These are phyloP conservation scores for Riptortus pedestris DNA, from an alignment of 1,140 invertebrate species.

Conservation along the genomic window DNA sequence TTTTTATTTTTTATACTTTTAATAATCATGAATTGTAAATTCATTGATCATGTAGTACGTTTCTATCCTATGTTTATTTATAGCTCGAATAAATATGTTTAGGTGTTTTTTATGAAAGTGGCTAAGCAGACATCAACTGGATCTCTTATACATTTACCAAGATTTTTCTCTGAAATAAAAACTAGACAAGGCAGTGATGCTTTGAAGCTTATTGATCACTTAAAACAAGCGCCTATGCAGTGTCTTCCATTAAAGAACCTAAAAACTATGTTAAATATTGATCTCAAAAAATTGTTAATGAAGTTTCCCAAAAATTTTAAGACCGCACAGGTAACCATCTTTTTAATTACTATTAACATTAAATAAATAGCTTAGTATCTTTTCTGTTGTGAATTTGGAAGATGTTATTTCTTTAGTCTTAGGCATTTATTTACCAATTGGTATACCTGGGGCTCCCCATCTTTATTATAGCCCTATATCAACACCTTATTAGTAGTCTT, in stretches of 20 bases:
- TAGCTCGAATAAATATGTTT: too few species aligned
- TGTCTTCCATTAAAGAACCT: conserved; percentile 44
- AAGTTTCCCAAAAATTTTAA: conserved; percentile 33
- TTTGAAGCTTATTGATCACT: conserved; percentile 44
- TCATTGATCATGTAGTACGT: too few species aligned
- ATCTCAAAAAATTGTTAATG: conserved; percentile 26
- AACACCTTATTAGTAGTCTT: too few species aligned
- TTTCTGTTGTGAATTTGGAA: too few species aligned
- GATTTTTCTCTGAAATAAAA: conserved; percentile 49
- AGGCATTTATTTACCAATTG: too few species aligned
- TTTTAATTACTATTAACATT: conserved; percentile 20
- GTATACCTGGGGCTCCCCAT: too few species aligned
- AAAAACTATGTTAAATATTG: conserved; percentile 37
- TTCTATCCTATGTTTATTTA: too few species aligned
- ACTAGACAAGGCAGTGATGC: conserved; percentile 44
- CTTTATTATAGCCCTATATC: too few species aligned
- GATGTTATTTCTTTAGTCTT: too few species aligned
- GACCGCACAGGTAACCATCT: conserved; percentile 37
- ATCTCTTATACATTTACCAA: conserved; percentile 47
- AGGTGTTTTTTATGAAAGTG: conserved; percentile 35
- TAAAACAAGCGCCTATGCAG: conserved; percentile 44
- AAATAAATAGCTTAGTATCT: too few species aligned
- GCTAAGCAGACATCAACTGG: conserved; percentile 38
- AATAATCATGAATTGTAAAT: background rate
- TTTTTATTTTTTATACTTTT: background rate